Evolutionary conservation across 2,888 invertebrate genomes (phyloP), one percentile per base, ranked within the genome.

Genomic region (Anoncus sp.): DNA sequence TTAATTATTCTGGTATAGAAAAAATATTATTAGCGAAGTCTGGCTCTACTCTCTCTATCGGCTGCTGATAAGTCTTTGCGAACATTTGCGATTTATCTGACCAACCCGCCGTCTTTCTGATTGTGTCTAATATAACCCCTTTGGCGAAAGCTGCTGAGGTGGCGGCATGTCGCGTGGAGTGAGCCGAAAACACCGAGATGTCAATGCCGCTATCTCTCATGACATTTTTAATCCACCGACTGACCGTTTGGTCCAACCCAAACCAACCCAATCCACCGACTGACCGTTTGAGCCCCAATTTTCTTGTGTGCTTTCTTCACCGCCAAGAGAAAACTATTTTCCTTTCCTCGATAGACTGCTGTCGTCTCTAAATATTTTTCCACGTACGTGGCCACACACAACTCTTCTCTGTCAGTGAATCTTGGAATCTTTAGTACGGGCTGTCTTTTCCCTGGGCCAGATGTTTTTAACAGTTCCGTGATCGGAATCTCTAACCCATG

Each of bases 161-260:
- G 18, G 57, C 35, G 1, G 67, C 57, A n/a, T 69, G 67, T 7
- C 57, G 35, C 20, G 59, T 69, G 3, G 57, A 47, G 49, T 69
- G 57, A 18, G 57, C 31, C 20, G 59, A 47, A 20, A 38, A 69
- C 6, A 63, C 9, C 1, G 47, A 35, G 1, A 7, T 45, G 9
- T 35, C 57, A 47, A 59, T 49, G 7, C 38, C 59, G 18, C 59
- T 69, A 9, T 10, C 18, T 6, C 47, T 69, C 47, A 59, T 57
- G 2, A 69, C 57, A n/a, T 35, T 9, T 10, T 59, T 35, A 12
- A 59, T 57, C 69, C 69, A 69, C 6, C 38, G 3, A 31, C 47
- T 47, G 1, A 69, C 10, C 1, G 59, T 59, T 14, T 69, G 49
- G 6, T 35, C 47, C 2, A n/a, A n/a, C n/a, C n/a, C n/a, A n/a